Base-by-base conservation (phyloP, 2,797 vertebrate species). In the Amniataba percoides region DNA sequence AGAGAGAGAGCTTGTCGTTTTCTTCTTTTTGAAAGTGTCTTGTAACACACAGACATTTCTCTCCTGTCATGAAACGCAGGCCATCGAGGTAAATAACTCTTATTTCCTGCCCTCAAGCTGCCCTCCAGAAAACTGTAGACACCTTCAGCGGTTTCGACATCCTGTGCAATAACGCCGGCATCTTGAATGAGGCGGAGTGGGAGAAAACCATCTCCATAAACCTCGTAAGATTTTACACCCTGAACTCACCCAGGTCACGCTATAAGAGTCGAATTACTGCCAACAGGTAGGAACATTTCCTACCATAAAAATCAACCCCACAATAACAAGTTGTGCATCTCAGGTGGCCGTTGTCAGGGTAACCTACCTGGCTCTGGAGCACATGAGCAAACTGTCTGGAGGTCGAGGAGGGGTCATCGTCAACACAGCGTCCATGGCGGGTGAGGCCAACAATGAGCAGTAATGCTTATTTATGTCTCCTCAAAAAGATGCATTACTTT, bases 111-210 rank as follows among this genome's bases (percentile, higher is more conserved):
- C 25, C 13, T 46, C 4, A 19, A 94, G 94, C 81, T 58, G 88
- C 84, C 27, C 87, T 94, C 27, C 78, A 89, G 76, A 88, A 85
- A 78, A 71, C 88, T 12, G 2, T 82, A 0, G 48, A 80, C 4
- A 82, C 31, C n/a, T 91, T 91, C 36, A 87, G 91, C n/a, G 76
- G 19, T 12, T 55, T 94, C 0, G 91, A 94, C 74, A 87, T 94
- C 0, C 7, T 94, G 15, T 92, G 90, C 81, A 94, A 94, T 84
- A 94, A 94, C 8, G 93, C 93, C 2, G 92, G 93, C 13, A 88
- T 94, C 59, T 4, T 84, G 18, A 70, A 94, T 25, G 93, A 95
- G 80, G 67, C 9, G 0, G 8, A 84, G 36, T 93, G 92, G 93
- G 92, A 94, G 81, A 93, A 88, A 76, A 79, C 74, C 0, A 69